phyloP scores from a whole-genome alignment of 2,797 vertebrate species.

The Hafferia zeledoni region DNA sequence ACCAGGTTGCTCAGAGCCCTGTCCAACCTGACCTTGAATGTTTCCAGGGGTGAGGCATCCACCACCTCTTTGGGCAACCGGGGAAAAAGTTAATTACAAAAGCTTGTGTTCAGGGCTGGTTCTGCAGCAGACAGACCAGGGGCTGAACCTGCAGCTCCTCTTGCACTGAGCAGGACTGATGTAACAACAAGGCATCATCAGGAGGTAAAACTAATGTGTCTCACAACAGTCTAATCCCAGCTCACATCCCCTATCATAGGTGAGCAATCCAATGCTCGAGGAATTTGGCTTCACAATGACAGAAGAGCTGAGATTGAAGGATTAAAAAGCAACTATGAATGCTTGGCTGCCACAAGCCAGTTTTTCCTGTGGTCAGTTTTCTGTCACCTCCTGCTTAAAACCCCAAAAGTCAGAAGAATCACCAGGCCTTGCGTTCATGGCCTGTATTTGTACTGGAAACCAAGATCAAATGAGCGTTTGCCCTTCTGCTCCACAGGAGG shows the following conservation, averaged over 20 bases:
- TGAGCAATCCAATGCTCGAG: not conserved
- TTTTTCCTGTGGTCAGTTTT: not conserved
- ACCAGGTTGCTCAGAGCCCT: not conserved
- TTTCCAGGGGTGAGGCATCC: not conserved
- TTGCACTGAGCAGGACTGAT: not conserved
- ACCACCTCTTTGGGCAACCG: not conserved
- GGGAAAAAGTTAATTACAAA: not conserved
- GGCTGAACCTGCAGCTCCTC: not conserved
- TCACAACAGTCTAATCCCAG: not conserved
- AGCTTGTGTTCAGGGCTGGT: not conserved
- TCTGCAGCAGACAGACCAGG: not conserved
- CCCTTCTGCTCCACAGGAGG: not conserved
- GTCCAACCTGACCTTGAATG: not conserved
- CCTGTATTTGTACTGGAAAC: not conserved
- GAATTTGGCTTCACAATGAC: not conserved
- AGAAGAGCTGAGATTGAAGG: not conserved
- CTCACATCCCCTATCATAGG: not conserved
- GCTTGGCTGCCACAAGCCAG: not conserved
- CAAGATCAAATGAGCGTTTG: not conserved
- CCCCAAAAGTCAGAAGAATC: not conserved
- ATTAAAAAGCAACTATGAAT: accelerated
- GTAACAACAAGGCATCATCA: not conserved
- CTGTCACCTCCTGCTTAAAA: not conserved
- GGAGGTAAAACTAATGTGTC: not conserved
- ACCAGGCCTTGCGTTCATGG: accelerated